Evolutionary conservation across 2,888 invertebrate species (phyloP).

Genomic region (Silvanus unidentatus): DNA sequence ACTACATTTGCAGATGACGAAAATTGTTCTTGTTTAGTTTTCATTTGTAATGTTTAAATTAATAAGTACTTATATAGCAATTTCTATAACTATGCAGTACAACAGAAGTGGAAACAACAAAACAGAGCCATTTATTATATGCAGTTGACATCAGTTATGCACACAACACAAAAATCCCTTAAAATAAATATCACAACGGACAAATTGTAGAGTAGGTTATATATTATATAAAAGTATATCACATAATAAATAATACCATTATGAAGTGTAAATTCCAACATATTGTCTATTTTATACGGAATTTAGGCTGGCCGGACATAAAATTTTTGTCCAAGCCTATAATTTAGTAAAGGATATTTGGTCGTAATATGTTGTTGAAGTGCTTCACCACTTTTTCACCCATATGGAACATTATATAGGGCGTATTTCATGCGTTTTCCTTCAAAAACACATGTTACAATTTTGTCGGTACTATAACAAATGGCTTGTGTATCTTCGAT

Average conservation of each 20-base stretch:
- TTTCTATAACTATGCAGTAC: no score
- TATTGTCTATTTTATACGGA: background rate
- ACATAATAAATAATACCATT: no score
- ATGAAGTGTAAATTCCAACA: no score
- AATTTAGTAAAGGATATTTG: slow-evolving; percentile 8
- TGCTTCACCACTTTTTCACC: slow-evolving; percentile 5
- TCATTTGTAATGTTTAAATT: background rate
- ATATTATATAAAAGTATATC: no score
- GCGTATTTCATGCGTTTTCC: background rate
- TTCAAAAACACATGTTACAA: slow-evolving; percentile 1
- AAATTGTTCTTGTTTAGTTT: slow-evolving; percentile 3
- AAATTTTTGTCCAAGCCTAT: slow-evolving; percentile 8
- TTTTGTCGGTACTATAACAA: no score
- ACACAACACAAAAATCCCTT: background rate
- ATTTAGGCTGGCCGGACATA: background rate
- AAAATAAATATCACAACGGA: background rate
- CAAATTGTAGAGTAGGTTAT: no score
- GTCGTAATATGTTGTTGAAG: slow-evolving; percentile 6
- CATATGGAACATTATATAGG: slow-evolving; percentile 1
- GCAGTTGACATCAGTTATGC: no score
- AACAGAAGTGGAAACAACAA: no score
- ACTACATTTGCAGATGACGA: slow-evolving; percentile 6
- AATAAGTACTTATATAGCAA: background rate
- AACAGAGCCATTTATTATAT: no score
- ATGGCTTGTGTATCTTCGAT: no score